Percentiles rank a stretch among this genome's conserved stretches.
These are phyloP conservation scores for Lordiphosa mommai DNA, from an alignment of 1,140 invertebrate species.

Conservation along the genomic window DNA sequence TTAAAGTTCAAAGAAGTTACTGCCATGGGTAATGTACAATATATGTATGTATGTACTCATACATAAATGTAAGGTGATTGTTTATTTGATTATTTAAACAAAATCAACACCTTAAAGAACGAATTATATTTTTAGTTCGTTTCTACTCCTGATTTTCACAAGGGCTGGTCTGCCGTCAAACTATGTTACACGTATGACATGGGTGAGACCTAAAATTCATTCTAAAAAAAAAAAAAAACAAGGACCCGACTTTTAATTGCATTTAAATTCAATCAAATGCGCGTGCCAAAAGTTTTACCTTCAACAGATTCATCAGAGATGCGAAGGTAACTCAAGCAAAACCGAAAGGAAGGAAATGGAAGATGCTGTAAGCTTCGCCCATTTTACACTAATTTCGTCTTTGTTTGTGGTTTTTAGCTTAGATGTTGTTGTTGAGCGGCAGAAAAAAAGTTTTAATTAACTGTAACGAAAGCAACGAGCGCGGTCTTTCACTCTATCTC, in stretches of 20 bases:
- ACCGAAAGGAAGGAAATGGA: neutral
- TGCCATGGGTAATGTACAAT: slow-evolving; percentile 11
- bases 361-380: slow-evolving; percentile 3
- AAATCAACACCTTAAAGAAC: too few relatives aligned
- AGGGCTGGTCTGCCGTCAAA: too few relatives aligned
- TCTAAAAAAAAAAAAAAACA: slow-evolving; percentile 29
- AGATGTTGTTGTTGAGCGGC: slow-evolving; percentile 34
- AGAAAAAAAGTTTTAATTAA: slow-evolving; percentile 71
- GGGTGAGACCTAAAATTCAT: slow-evolving; percentile 25
- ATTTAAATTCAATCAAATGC: slow-evolving; percentile 70
- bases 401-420: slow-evolving; percentile 66
- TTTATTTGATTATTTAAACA: too few relatives aligned
- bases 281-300: slow-evolving; percentile 64
- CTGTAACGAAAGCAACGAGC: slow-evolving; percentile 50
- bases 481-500: neutral
- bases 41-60: slow-evolving; percentile 10
- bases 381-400: slow-evolving; percentile 58
- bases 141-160: too few relatives aligned
- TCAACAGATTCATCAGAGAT: slow-evolving; percentile 48
- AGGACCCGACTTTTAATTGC: slow-evolving; percentile 42
- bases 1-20: slow-evolving; percentile 27
- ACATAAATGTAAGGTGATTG: too few relatives aligned
- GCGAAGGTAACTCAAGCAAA: slow-evolving; percentile 51
- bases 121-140: too few relatives aligned
- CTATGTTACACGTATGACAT: too few relatives aligned